Base-by-base conservation (phyloP, 2,113 vertebrate species). In the Vombatus ursinus region DNA sequence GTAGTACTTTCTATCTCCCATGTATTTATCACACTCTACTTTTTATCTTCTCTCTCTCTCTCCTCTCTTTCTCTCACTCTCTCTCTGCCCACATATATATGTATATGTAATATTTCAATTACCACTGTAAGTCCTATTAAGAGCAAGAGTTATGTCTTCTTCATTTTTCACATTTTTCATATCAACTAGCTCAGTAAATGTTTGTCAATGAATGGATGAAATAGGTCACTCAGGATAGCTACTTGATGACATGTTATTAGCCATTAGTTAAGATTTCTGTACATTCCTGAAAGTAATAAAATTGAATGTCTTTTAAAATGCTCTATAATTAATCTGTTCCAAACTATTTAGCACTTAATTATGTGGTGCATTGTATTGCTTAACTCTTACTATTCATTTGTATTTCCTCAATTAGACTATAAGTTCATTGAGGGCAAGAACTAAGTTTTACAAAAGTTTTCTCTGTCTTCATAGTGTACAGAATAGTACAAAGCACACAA, bases 231-330 rank as follows among this genome's bases (percentile, higher is more conserved):
- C 94, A 93, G 95, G 96, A 96, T 92, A 97, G 92, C 31, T 93
- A 96, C 97, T 96, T 97, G 96, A 97, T 96, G 97, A 95, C 96
- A 96, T 90, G 97, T 96, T 97, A 96, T 97, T 97, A 98, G 97
- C 96, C 97, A 97, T 97, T 97, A 98, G 97, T 98, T 98, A 98
- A 98, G 92, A 96, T 96, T 96, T 96, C 93, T 97, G 97, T 98
- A 97, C 96, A 95, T 96, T 97, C 97, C 96, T 95, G 95, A 98
- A 97, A 97, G 96, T 96, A 98, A 97, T 97, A 97, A 98, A 97
- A 97, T 77, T 94, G 37, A 93, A 92, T 96, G 96, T 98, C 94
- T 97, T 96, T 95, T 94, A 93, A 97, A 97, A 97, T 68, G 53
- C 94, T 98, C 97, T 97, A 96, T 96, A 98, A 98, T 98, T 97